These are phyloP conservation scores for Drosophila testacea DNA, from an alignment of 2,888 invertebrate genomes.

Conservation along the genomic window DNA sequence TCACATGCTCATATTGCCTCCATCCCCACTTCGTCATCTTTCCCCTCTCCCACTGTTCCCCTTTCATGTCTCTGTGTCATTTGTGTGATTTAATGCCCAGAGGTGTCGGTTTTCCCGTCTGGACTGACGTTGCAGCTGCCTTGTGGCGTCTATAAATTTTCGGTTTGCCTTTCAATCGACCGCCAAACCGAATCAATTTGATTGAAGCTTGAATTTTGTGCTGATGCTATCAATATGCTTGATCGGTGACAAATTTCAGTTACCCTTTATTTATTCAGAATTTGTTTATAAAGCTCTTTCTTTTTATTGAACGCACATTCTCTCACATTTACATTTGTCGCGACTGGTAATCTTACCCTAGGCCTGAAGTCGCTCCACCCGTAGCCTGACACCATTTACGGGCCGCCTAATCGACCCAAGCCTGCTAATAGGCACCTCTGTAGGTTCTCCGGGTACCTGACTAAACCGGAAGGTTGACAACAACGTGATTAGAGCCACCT, in stretches of 20 bases:
- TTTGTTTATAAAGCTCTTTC: conserved; percentile 39
- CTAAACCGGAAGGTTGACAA: conserved; percentile 45
- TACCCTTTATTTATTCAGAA: conserved; percentile 1
- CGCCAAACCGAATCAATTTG: conserved; percentile 55
- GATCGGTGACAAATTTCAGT: conserved; percentile 8
- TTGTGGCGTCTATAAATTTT: conserved; percentile 66
- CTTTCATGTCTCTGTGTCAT: conserved; percentile 40
- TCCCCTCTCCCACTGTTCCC: not conserved
- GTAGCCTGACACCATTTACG: conserved; percentile 53
- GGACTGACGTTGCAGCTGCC: conserved; percentile 23
- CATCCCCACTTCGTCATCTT: not conserved
- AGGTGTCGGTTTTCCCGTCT: conserved; percentile 39
- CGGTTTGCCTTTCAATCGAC: conserved; percentile 72
- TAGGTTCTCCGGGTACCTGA: conserved; percentile 32
- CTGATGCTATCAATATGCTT: conserved; percentile 40
- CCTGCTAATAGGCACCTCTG: conserved; percentile 45
- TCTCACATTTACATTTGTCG: conserved; percentile 56
- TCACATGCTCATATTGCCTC: conserved; percentile 34
- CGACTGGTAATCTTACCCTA: conserved; percentile 32
- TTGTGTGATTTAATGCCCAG: conserved; percentile 68
- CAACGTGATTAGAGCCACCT: conserved; percentile 74
- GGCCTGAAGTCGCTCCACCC: conserved; percentile 40
- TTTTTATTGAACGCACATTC: conserved; percentile 14
- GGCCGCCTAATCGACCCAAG: conserved; percentile 48
- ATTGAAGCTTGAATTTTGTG: conserved; percentile 60